Conservation (phyloP, 1,140 invertebrate genomes). For the Aphelenchoides fujianensis region DNA sequence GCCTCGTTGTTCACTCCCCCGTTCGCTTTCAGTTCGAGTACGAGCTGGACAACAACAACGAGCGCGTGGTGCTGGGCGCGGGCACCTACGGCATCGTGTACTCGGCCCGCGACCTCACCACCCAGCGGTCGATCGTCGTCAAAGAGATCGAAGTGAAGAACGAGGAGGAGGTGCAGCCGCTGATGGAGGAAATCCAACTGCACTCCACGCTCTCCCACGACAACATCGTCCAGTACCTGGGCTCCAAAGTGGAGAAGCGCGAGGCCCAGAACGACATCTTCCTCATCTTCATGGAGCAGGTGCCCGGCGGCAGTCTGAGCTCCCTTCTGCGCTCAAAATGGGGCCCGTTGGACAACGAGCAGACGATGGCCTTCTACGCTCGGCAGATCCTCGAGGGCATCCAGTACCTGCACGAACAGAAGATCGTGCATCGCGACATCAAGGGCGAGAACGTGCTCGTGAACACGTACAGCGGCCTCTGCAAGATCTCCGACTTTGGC, state of each 20-base stretch:
- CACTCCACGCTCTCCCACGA: conserved; percentile 90
- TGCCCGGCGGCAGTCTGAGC: conserved; percentile 83
- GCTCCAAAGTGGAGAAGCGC: conserved; percentile 68
- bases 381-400: conserved; percentile 95
- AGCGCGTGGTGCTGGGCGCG: conserved; percentile 82
- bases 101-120: conserved; percentile 86
- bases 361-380: conserved; percentile 91
- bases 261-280: conserved; percentile 84
- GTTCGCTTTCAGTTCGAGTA: conserved; percentile 91
- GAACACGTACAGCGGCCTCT: conserved; percentile 93
- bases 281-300: conserved; percentile 99
- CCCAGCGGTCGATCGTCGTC: conserved; percentile 90
- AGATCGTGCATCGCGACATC: conserved; percentile 96
- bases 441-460: conserved; percentile 93
- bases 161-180: conserved; percentile 89
- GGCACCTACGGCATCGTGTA: conserved; percentile 94
- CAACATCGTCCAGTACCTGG: conserved; percentile 96
- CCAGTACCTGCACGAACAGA: conserved; percentile 97
- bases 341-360: conserved; percentile 94
- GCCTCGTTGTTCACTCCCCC: too few relatives aligned
- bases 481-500: conserved; percentile 99
- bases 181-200: conserved; percentile 96
- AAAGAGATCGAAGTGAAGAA: conserved; percentile 97
- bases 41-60: conserved; percentile 84
- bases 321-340: conserved; percentile 86